Evolutionary conservation across 2,797 vertebrate genomes (phyloP).

Genomic region (Caiman crocodilus): DNA sequence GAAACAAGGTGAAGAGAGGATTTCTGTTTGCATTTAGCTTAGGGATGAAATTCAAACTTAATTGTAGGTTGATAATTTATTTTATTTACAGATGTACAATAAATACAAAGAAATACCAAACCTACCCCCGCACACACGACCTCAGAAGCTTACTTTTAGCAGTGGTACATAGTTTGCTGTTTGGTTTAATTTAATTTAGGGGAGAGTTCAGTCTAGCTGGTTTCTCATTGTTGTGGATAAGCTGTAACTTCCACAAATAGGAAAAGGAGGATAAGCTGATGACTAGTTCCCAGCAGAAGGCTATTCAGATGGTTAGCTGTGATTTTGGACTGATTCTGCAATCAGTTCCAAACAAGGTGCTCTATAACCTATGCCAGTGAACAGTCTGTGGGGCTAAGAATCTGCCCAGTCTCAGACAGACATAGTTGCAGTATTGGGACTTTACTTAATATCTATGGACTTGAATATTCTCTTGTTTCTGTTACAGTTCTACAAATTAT

Average conservation of each 20-base stretch:
- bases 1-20: background rate
- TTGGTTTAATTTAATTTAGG: background rate
- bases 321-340: background rate
- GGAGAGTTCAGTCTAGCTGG: background rate
- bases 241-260: background rate
- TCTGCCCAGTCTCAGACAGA: background rate
- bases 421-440: background rate
- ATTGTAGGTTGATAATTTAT: background rate
- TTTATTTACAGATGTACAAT: background rate
- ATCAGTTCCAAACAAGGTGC: background rate
- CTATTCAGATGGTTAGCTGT: background rate
- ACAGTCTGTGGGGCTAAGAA: background rate
- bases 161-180: background rate
- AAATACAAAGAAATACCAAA: background rate
- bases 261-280: background rate
- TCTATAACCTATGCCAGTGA: conserved; percentile 6
- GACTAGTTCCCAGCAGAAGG: background rate
- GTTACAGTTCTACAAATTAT: conserved; percentile 18
- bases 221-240: background rate
- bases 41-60: background rate
- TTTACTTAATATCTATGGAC: background rate
- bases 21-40: background rate
- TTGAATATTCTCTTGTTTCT: background rate
- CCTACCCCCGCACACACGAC: no score
- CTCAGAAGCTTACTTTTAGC: no score